A percentile compares a stretch with the other conserved stretches of the same genome.
Evolutionary conservation across 1,140 invertebrate genomes (phyloP).

Genomic region (Leptopilina clavipes): DNA sequence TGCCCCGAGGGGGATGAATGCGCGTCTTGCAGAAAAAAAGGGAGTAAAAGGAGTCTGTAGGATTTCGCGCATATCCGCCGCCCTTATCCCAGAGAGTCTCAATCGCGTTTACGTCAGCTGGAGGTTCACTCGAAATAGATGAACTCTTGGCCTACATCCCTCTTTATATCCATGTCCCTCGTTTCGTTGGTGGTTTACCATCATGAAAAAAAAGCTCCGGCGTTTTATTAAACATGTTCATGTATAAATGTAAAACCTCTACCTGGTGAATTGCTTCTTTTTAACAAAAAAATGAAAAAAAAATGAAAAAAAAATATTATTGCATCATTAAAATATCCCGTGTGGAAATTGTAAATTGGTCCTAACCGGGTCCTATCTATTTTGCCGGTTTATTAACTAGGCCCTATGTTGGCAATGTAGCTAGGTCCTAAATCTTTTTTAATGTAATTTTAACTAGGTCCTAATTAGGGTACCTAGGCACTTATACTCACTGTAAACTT

Average conservation of each 20-base stretch:
- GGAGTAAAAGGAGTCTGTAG: conserved; percentile 29
- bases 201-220: conserved; percentile 38
- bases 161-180: conserved; percentile 47
- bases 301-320: not conserved
- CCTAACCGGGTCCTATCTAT: too few relatives aligned
- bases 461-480: too few relatives aligned
- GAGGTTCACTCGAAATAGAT: conserved; percentile 71
- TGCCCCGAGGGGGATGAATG: not conserved
- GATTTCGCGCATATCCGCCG: conserved; percentile 50
- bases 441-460: too few relatives aligned
- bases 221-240: conserved; percentile 44
- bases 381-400: too few relatives aligned
- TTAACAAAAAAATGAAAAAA: conserved; percentile 38
- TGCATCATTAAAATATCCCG: too few relatives aligned
- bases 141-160: conserved; percentile 74
- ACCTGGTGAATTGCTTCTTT: conserved; percentile 50
- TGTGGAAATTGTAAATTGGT: too few relatives aligned
- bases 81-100: conserved; percentile 61
- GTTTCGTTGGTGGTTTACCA: conserved; percentile 47
- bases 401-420: too few relatives aligned
- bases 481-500: too few relatives aligned
- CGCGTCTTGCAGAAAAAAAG: conserved; percentile 3
- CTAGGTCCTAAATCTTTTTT: too few relatives aligned
- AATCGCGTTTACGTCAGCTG: conserved; percentile 69
- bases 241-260: conserved; percentile 30